Conservation (phyloP, 2,113 vertebrate species). For the Taxidea taxus region DNA sequence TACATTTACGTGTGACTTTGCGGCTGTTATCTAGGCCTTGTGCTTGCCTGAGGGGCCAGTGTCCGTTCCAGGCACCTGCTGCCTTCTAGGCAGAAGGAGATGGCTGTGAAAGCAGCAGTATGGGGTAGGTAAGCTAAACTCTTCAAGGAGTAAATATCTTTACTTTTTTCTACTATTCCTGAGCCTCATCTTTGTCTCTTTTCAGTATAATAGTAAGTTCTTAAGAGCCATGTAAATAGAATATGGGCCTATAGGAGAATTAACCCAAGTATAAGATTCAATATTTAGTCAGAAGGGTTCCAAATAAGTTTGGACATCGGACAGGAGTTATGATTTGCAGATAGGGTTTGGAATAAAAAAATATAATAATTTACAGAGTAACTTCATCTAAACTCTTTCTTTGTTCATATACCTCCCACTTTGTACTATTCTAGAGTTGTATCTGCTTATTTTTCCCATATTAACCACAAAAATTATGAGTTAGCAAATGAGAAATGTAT, state of each 20-base stretch:
- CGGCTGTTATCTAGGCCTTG: background rate
- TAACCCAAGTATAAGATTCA: background rate
- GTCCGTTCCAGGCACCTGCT: background rate
- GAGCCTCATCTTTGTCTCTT: background rate
- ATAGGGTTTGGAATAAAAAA: background rate
- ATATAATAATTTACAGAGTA: background rate
- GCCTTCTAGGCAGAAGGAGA: background rate
- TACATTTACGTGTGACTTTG: background rate
- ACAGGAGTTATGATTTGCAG: background rate
- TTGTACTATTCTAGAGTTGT: background rate
- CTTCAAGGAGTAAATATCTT: background rate
- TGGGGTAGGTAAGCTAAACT: background rate
- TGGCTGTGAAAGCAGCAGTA: background rate
- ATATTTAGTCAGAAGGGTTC: background rate
- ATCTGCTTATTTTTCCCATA: background rate
- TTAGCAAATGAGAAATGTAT: background rate
- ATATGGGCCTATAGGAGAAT: background rate
- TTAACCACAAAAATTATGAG: background rate
- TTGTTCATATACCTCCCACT: background rate
- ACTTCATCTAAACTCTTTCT: background rate
- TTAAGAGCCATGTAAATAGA: background rate
- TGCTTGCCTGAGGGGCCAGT: background rate
- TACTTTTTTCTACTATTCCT: background rate
- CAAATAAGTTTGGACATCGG: background rate
- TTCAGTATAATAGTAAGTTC: background rate